Base-by-base conservation (phyloP, 2,888 invertebrate species). In the Branchipolynoe longqiensis region DNA sequence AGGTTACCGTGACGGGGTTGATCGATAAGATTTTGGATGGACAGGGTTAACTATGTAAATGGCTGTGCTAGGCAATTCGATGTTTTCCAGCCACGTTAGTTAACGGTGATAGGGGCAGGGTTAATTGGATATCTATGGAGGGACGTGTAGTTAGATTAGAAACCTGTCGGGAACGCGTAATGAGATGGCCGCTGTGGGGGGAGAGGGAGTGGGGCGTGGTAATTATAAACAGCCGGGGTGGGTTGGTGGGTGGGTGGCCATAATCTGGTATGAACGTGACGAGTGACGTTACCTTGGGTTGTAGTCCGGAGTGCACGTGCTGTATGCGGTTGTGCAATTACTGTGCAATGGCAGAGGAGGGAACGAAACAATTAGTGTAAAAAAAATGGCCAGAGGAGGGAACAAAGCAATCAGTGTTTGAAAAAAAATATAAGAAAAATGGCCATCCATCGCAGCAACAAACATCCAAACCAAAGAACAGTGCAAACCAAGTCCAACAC, bases 241-340 rank as follows among this genome's bases (percentile, higher is more conserved):
- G n/a, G n/a, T n/a, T n/a, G n/a, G n/a, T n/a, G n/a, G n/a, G n/a
- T n/a, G n/a, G n/a, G n/a, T n/a, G n/a, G n/a, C n/a, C n/a, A n/a
- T n/a, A n/a, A n/a, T n/a, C n/a, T n/a, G n/a, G n/a, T n/a, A n/a
- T n/a, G n/a, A n/a, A n/a, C n/a, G 48, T 28, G 38, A 73, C 54
- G 83, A 40, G 62, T 62, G 83, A 84, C 64, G 48, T 84, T 84
- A 84, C 84, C 84, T 84, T 40, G 84, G 82, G 58, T 54, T 54
- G 82, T 36, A 58, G 58, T 82, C 82, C 82, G 82, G 84, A 54
- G 84, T 84, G 73, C 84, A 84, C 64, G 69, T 69, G 84, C 41
- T 78, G 48, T 31, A 48, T 84, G 84, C 69, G 56, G 69, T 78
- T 64, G 84, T 84, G 84, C 84, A 84, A 84, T 84, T 84, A 84